Evolutionary conservation across 92 coral and sea anemone genomes (phyloP).

Genomic region (Siderastrea radians): DNA sequence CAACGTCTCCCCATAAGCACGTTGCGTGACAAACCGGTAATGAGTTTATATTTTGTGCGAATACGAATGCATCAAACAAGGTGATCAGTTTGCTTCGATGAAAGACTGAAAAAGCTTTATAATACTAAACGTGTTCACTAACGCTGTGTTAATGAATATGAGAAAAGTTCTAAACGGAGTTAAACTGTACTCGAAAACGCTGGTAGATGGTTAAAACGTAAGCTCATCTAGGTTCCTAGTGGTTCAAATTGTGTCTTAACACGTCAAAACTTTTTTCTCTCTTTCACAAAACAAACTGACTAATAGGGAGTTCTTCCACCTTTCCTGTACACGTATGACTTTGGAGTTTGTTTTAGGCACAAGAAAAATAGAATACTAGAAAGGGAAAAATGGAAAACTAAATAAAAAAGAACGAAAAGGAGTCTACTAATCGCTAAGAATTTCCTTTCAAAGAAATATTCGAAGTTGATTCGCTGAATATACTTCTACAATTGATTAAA

Average conservation of each 20-base stretch:
- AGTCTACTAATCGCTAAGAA: neutral
- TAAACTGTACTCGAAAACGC: too few relatives aligned
- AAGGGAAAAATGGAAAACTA: neutral
- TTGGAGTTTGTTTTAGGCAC: neutral
- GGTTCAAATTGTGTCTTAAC: too few relatives aligned
- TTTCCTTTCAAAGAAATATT: neutral
- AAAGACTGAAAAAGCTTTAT: neutral
- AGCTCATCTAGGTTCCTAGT: too few relatives aligned
- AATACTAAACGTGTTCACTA: too few relatives aligned
- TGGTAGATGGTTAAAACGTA: too few relatives aligned
- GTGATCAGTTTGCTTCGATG: constrained; percentile 1
- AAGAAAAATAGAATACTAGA: neutral
- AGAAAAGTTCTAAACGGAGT: too few relatives aligned
- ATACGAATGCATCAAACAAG: neutral
- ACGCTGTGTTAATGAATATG: too few relatives aligned
- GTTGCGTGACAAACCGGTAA: too few relatives aligned
- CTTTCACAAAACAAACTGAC: neutral
- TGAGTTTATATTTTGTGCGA: neutral
- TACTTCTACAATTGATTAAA: constrained; percentile 6
- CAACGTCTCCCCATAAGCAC: too few relatives aligned
- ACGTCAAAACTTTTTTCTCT: too few relatives aligned
- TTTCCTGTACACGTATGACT: neutral
- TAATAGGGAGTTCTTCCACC: neutral
- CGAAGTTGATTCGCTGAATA: constrained; percentile 5
- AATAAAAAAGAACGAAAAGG: neutral